Evolutionary conservation across 2,113 vertebrate genomes (phyloP).

Genomic region (Oryzias javanicus): DNA sequence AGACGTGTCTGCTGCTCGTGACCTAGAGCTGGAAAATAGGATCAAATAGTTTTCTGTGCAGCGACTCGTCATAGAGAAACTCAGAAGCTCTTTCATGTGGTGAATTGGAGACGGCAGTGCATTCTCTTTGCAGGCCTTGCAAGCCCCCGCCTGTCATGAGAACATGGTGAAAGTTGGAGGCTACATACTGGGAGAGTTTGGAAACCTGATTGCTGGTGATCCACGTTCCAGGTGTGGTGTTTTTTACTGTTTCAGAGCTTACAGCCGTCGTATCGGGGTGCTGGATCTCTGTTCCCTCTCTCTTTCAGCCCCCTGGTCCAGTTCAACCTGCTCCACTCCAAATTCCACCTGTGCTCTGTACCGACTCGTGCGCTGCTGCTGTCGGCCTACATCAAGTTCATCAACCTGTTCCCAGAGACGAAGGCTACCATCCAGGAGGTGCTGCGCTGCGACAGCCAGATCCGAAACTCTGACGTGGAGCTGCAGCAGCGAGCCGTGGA

Average conservation of each 20-base stretch:
- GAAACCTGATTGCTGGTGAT: slow-evolving; percentile 91
- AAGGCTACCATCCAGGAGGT: slow-evolving; percentile 94
- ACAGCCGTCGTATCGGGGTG: neutral
- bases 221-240: slow-evolving; percentile 86
- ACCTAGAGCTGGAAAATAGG: too few species aligned
- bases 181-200: slow-evolving; percentile 92
- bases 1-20: too few species aligned
- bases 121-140: slow-evolving; percentile 77
- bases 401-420: slow-evolving; percentile 94
- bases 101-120: neutral
- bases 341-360: slow-evolving; percentile 92
- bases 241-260: neutral
- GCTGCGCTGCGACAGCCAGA: slow-evolving; percentile 89
- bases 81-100: too few species aligned
- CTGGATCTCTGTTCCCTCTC: slow-evolving; percentile 1
- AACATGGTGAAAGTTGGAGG: slow-evolving; percentile 96
- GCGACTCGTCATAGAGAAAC: too few species aligned
- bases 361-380: slow-evolving; percentile 88
- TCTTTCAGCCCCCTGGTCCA: slow-evolving; percentile 84
- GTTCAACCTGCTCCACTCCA: slow-evolving; percentile 92
- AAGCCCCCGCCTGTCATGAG: slow-evolving; percentile 92
- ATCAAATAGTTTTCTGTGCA: too few species aligned
- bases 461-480: slow-evolving; percentile 90
- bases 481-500: slow-evolving; percentile 92
- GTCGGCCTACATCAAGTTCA: slow-evolving; percentile 93